A percentile compares a stretch with the other conserved stretches of the same genome.
These are phyloP conservation scores for Priocnemis perturbator DNA, from an alignment of 2,888 invertebrate species.

Conservation along the genomic window DNA sequence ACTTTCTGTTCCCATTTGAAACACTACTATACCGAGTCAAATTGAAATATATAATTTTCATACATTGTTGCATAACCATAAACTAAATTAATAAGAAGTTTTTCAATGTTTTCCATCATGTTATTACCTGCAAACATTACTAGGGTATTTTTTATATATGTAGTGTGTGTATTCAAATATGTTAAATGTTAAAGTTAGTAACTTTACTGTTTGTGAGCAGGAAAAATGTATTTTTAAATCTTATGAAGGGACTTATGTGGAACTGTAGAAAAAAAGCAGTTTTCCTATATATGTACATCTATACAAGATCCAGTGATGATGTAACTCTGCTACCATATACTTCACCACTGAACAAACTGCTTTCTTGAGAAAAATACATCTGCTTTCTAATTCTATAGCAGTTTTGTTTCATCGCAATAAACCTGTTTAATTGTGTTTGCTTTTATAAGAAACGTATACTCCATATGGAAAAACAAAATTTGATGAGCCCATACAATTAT, in stretches of 20 bases:
- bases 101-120: background rate
- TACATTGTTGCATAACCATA: background rate
- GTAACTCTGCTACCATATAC: slow-evolving; percentile 29
- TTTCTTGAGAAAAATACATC: slow-evolving; percentile 17
- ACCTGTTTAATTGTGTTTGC: slow-evolving; percentile 7
- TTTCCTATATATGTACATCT: slow-evolving; percentile 26
- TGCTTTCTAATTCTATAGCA: slow-evolving; percentile 5
- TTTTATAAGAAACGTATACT: background rate
- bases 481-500: background rate
- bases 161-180: no score
- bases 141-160: no score
- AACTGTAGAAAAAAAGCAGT: slow-evolving; percentile 12
- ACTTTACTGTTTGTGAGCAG: no score
- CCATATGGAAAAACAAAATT: background rate
- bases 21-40: background rate
- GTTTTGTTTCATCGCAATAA: background rate
- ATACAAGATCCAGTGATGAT: slow-evolving; percentile 23
- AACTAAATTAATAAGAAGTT: background rate
- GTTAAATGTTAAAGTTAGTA: no score
- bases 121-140: no score
- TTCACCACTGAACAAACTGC: slow-evolving; percentile 16
- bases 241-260: slow-evolving; percentile 16
- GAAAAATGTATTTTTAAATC: background rate
- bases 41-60: slow-evolving; percentile 20
- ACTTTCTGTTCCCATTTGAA: slow-evolving; percentile 33